These are phyloP conservation scores for Sclerodermus sp. DNA, from an alignment of 2,888 invertebrate genomes.

Conservation along the genomic window DNA sequence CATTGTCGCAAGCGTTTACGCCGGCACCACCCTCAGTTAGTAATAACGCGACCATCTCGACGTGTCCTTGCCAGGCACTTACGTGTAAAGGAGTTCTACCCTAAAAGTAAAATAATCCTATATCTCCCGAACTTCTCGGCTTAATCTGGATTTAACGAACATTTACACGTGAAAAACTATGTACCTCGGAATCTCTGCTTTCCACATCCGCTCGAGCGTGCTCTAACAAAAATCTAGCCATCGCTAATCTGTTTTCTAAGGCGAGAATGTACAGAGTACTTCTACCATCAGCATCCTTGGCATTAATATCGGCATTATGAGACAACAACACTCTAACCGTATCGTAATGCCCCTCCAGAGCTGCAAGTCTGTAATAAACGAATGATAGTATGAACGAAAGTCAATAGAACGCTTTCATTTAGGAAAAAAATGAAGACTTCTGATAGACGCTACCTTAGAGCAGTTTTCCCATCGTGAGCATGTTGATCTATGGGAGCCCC, in stretches of 20 bases:
- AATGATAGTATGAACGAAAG: neutral
- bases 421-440: neutral
- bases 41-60: constrained; percentile 86
- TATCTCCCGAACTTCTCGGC: too few relatives aligned
- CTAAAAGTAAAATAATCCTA: constrained; percentile 52
- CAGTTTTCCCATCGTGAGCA: constrained; percentile 89
- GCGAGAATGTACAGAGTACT: constrained; percentile 91
- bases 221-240: constrained; percentile 79
- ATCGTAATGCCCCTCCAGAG: constrained; percentile 83
- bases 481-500: constrained; percentile 80
- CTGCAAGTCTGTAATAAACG: constrained; percentile 66
- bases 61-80: constrained; percentile 92
- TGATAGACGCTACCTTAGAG: constrained; percentile 68
- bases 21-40: constrained; percentile 80
- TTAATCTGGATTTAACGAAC: too few relatives aligned
- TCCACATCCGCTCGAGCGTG: constrained; percentile 80
- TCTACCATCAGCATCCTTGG: constrained; percentile 88
- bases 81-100: constrained; percentile 89
- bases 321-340: constrained; percentile 70
- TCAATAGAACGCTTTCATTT: neutral
- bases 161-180: constrained; percentile 1
- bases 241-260: constrained; percentile 80
- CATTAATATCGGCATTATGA: constrained; percentile 82
- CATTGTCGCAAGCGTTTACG: constrained; percentile 86
- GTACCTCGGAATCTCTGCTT: constrained; percentile 81